Conservation (phyloP, 2,797 vertebrate species). For the Chloroceryle amazona region DNA sequence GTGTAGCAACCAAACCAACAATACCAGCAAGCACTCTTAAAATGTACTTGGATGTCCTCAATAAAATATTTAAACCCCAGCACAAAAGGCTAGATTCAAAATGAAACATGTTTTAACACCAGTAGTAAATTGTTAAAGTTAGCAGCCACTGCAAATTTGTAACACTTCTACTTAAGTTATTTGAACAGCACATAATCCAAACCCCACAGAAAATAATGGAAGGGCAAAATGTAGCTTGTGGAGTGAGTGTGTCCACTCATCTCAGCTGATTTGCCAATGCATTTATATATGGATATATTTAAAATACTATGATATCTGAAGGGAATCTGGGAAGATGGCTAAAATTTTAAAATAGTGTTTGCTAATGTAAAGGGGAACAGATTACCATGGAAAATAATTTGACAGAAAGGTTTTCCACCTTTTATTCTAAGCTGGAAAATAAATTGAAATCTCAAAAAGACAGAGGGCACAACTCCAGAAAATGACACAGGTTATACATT, state of each 20-base stretch:
- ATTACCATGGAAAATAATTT: slow-evolving; percentile 35
- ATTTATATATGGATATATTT: neutral
- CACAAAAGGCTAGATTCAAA: neutral
- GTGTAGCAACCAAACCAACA: neutral
- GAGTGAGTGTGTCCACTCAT: neutral
- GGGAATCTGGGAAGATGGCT: neutral
- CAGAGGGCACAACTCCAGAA: neutral
- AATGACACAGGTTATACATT: neutral
- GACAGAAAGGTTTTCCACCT: neutral
- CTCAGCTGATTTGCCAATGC: neutral
- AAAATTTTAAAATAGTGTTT: neutral
- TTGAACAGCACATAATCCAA: neutral
- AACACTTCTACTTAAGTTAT: neutral
- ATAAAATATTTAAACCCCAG: neutral
- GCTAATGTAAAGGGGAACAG: neutral
- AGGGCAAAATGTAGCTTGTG: neutral
- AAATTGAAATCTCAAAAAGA: neutral
- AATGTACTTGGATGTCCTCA: neutral
- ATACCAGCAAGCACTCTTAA: neutral
- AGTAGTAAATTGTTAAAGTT: neutral
- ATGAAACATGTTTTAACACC: neutral
- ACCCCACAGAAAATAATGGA: neutral
- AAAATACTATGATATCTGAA: neutral
- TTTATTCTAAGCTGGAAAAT: slow-evolving; percentile 29
- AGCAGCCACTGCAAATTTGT: neutral